Evolutionary conservation across 2,113 vertebrate genomes (phyloP).

Genomic region (Cyphomyrus plagiostoma): DNA sequence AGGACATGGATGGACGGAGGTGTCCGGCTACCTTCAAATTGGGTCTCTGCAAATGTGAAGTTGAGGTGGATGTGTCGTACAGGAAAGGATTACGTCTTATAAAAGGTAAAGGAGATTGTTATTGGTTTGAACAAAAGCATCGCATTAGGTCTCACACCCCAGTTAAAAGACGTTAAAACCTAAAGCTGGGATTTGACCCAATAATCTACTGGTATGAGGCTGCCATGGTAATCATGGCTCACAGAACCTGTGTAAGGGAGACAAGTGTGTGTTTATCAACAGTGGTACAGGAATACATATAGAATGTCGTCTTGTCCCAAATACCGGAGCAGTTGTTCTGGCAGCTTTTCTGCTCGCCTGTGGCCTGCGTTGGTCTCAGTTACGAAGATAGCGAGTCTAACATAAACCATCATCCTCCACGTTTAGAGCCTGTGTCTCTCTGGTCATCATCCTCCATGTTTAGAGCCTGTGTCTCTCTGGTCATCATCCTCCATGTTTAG

Average conservation of each 20-base stretch:
- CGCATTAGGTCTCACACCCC: neutral
- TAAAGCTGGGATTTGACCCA: neutral
- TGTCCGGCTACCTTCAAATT: neutral
- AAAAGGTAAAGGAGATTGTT: neutral
- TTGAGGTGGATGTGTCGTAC: neutral
- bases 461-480: too few species aligned
- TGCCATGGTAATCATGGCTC: neutral
- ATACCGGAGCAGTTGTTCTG: neutral
- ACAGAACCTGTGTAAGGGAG: neutral
- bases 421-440: neutral
- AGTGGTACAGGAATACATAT: neutral
- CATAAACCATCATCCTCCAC: neutral
- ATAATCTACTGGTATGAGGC: neutral
- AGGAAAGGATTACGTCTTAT: neutral
- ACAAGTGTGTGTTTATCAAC: neutral
- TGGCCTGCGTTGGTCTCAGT: neutral
- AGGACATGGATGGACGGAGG: neutral
- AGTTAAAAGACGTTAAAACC: neutral
- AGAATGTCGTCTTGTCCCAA: neutral
- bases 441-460: neutral
- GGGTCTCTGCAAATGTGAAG: neutral
- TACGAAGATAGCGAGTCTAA: neutral
- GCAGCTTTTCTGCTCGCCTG: neutral
- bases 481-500: neutral
- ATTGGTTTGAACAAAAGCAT: neutral